phyloP scores from a whole-genome alignment of 2,113 vertebrate species.

The Narcine bancroftii region DNA sequence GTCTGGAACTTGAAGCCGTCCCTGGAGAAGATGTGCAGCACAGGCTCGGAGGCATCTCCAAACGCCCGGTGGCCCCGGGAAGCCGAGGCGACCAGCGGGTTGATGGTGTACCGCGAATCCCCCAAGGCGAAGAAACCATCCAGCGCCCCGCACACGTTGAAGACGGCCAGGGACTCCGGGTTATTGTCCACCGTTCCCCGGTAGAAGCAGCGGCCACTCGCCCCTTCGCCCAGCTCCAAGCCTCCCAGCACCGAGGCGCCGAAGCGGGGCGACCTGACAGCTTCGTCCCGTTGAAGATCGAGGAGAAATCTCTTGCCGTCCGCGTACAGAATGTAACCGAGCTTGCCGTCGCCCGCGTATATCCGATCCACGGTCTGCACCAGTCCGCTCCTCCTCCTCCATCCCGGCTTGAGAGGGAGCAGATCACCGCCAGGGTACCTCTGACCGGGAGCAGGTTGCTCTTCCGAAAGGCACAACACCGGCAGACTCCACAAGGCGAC shows the following conservation, averaged over 20 bases:
- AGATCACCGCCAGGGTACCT: neutral
- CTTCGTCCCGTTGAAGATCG: constrained; percentile 76
- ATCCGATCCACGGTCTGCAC: constrained; percentile 74
- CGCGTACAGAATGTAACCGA: constrained; percentile 73
- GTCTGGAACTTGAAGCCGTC: constrained; percentile 77
- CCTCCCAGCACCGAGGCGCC: constrained; percentile 50
- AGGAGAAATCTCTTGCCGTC: constrained; percentile 74
- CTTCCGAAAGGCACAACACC: constrained; percentile 33
- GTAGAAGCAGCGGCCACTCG: constrained; percentile 63
- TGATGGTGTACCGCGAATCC: constrained; percentile 70
- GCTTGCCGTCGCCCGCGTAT: constrained; percentile 78
- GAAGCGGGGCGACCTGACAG: constrained; percentile 54
- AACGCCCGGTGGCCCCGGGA: constrained; percentile 47
- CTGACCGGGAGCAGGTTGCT: neutral
- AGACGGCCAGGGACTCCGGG: constrained; percentile 75
- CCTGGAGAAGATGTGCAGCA: constrained; percentile 67
- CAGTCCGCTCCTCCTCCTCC: constrained; percentile 58
- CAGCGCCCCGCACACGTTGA: constrained; percentile 76
- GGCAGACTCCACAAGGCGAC: neutral
- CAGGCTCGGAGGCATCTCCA: constrained; percentile 56
- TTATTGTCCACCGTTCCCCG: constrained; percentile 80
- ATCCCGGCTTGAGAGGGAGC: constrained; percentile 24
- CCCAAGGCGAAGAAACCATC: constrained; percentile 81
- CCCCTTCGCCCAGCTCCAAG: constrained; percentile 43
- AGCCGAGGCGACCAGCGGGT: constrained; percentile 53